phyloP scores from a whole-genome alignment of 2,888 invertebrate species.

The Acleris cristana region DNA sequence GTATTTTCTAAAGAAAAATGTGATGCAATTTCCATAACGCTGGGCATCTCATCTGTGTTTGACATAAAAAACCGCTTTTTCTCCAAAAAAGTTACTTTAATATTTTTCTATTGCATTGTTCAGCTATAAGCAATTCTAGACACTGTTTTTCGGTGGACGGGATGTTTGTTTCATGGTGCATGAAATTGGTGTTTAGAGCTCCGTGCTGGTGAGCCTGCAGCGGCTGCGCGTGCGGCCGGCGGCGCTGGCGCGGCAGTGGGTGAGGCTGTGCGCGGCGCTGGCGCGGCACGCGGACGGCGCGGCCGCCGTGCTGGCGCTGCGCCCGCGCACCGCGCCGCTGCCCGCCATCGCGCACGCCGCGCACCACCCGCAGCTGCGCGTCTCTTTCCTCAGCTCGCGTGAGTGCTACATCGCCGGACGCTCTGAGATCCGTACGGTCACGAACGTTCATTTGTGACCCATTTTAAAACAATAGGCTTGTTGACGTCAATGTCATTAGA shows the following conservation, averaged over 20 bases:
- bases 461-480: no score
- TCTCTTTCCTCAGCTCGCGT: slow-evolving; percentile 64
- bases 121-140: no score
- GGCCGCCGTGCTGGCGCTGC: slow-evolving; percentile 52
- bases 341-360: slow-evolving; percentile 73
- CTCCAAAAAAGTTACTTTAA: no score
- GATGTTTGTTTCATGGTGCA: no score
- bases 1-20: no score
- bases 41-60: no score
- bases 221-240: slow-evolving; percentile 53
- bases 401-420: slow-evolving; percentile 40
- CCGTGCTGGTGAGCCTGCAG: slow-evolving; percentile 54
- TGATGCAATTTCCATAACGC: no score
- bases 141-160: no score
- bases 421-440: neutral
- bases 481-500: no score
- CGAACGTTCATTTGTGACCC: no score
- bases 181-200: slow-evolving; percentile 54
- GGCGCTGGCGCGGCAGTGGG: slow-evolving; percentile 52
- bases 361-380: slow-evolving; percentile 53
- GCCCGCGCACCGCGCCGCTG: slow-evolving; percentile 52
- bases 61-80: no score
- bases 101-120: no score
- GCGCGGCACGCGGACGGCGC: slow-evolving; percentile 54
- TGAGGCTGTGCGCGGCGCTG: slow-evolving; percentile 48